These are phyloP conservation scores for Cabera pusaria DNA, from an alignment of 2,888 invertebrate genomes.

Conservation along the genomic window DNA sequence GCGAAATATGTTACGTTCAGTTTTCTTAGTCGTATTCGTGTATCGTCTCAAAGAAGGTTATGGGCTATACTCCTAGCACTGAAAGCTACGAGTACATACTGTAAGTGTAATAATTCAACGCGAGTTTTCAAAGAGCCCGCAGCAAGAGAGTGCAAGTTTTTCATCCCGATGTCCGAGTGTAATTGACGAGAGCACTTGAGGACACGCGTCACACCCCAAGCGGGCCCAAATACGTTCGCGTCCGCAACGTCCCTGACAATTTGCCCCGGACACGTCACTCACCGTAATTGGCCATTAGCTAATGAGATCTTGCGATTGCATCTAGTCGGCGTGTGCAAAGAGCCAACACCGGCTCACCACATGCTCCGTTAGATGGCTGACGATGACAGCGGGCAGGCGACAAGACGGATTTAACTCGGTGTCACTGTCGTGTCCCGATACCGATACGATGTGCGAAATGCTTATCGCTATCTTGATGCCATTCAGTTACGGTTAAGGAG, in stretches of 20 bases:
- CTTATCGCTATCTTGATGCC: conserved; percentile 16
- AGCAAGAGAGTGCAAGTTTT: conserved; percentile 5
- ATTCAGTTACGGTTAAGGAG: conserved; percentile 67
- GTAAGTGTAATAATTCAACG: neutral
- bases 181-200: conserved; percentile 13
- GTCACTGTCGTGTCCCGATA: conserved; percentile 33
- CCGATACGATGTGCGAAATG: conserved; percentile 35
- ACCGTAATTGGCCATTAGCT: conserved; percentile 72
- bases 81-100: too few relatives aligned
- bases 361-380: conserved; percentile 53
- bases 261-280: conserved; percentile 78
- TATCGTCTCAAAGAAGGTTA: too few relatives aligned
- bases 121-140: conserved; percentile 5
- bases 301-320: conserved; percentile 56
- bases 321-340: conserved; percentile 58
- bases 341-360: conserved; percentile 41
- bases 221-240: conserved; percentile 14
- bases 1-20: too few relatives aligned
- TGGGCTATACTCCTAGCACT: too few relatives aligned
- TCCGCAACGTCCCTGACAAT: conserved; percentile 33
- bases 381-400: conserved; percentile 50
- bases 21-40: too few relatives aligned
- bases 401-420: conserved; percentile 37
- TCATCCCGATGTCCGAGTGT: conserved; percentile 3
- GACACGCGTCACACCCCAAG: conserved; percentile 20